phyloP scores from a whole-genome alignment of 2,888 invertebrate species.

The Ferrisia virgata region DNA sequence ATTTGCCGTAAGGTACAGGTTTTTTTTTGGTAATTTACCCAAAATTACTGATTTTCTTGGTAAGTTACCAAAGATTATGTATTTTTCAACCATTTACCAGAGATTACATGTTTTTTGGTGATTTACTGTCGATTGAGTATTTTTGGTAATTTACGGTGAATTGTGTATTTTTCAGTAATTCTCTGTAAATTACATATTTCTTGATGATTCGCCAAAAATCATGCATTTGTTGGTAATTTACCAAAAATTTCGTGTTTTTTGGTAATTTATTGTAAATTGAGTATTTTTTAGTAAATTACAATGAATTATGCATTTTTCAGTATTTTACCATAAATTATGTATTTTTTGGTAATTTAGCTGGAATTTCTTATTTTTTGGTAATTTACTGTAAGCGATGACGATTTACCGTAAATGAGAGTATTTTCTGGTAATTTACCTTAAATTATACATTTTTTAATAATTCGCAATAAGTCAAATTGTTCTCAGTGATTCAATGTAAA shows the following conservation, averaged over 20 bases:
- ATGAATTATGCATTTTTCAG: not conserved
- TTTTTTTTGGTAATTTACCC: not conserved
- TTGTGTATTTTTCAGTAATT: no score
- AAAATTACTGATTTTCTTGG: not conserved
- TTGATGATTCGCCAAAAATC: no score
- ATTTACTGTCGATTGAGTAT: no score
- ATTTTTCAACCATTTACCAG: not conserved
- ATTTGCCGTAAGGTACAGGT: not conserved
- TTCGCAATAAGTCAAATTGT: no score
- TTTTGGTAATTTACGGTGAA: no score
- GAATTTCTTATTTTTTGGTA: not conserved
- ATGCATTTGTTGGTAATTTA: not conserved
- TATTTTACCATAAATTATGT: not conserved
- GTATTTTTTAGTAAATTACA: not conserved
- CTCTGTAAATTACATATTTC: no score
- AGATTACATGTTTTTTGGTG: not conserved
- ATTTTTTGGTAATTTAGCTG: not conserved
- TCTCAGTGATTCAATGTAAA: not conserved
- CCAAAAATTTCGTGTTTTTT: not conserved
- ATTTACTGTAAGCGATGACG: not conserved
- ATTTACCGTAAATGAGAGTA: not conserved
- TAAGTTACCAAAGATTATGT: not conserved
- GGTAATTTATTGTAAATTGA: not conserved
- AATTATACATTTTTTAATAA: no score
- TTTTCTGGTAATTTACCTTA: not conserved